Conservation (phyloP, 2,113 vertebrate genomes). For the Myrmecobius fasciatus region DNA sequence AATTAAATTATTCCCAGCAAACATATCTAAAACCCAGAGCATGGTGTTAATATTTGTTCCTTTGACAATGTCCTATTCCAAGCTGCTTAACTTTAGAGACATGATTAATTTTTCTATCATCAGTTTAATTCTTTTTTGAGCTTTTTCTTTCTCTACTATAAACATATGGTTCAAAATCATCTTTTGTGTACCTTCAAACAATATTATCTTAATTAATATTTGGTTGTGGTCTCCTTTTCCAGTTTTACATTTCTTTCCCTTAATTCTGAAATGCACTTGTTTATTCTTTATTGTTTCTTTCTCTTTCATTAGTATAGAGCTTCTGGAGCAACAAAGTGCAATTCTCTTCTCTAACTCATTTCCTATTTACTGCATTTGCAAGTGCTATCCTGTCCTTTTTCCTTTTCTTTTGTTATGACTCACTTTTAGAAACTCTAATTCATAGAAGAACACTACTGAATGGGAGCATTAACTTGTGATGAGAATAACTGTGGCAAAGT, state of each 20-base stretch:
- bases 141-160: too few species aligned
- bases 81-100: neutral
- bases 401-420: neutral
- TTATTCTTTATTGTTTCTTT: neutral
- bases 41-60: neutral
- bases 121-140: too few species aligned
- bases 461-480: neutral
- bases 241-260: neutral
- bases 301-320: neutral
- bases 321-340: neutral
- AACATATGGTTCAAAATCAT: too few species aligned
- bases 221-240: neutral
- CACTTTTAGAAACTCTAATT: neutral
- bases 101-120: neutral
- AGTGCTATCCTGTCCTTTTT: neutral
- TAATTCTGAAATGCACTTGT: neutral
- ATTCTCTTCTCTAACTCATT: neutral
- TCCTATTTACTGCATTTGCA: neutral
- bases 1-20: neutral
- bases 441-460: neutral
- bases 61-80: neutral
- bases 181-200: too few species aligned
- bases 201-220: neutral
- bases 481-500: neutral
- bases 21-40: too few species aligned